These are phyloP conservation scores for Agrochola lota DNA, from an alignment of 2,888 invertebrate species.

Conservation along the genomic window DNA sequence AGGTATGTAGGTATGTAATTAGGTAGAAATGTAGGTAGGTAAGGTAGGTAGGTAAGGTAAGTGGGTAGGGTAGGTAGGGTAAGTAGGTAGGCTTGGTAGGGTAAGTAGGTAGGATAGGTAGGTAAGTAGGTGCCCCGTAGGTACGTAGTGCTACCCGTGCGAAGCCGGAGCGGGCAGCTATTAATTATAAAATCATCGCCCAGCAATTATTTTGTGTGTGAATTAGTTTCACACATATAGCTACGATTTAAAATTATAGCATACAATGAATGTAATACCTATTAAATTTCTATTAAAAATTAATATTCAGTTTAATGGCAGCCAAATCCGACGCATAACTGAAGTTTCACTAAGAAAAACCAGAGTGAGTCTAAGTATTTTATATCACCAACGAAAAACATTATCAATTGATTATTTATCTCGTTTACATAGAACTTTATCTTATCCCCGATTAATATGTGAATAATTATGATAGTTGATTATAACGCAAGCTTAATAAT, in stretches of 20 bases:
- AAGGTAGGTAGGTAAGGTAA: too few relatives aligned
- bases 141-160: too few relatives aligned
- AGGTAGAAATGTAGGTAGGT: too few relatives aligned
- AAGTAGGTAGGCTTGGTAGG: too few relatives aligned
- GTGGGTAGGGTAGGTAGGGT: too few relatives aligned
- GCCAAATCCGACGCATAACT: conserved; percentile 33
- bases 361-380: conserved; percentile 14
- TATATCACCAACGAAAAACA: conserved; percentile 46
- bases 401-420: conserved; percentile 67
- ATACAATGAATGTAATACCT: neutral
- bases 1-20: too few relatives aligned
- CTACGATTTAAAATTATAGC: neutral
- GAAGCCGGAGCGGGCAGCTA: too few relatives aligned
- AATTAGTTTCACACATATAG: neutral
- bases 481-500: conserved; percentile 64
- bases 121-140: too few relatives aligned
- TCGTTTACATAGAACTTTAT: conserved; percentile 68
- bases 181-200: neutral
- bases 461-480: conserved; percentile 69
- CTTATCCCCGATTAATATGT: conserved; percentile 70
- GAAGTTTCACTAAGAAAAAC: conserved; percentile 19
- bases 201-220: neutral
- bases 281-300: too few relatives aligned
- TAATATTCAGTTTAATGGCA: conserved; percentile 25
- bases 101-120: too few relatives aligned